These are phyloP conservation scores for Diplolepis rosae DNA, from an alignment of 2,888 invertebrate genomes.

Conservation along the genomic window DNA sequence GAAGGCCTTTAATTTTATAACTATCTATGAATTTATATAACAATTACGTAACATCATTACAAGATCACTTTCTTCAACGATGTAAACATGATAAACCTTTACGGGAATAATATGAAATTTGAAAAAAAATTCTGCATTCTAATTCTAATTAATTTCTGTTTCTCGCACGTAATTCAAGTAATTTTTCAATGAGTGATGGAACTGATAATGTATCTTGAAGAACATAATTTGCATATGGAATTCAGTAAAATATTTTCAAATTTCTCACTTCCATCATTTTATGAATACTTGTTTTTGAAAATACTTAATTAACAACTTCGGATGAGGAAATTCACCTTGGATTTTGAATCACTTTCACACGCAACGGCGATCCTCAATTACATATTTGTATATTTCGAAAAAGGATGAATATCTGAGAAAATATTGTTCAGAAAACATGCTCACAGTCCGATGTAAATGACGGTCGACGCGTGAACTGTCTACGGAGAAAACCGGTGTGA, in stretches of 20 bases:
- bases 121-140: no score
- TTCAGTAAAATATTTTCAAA: no score
- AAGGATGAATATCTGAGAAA: neutral
- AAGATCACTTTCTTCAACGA: neutral
- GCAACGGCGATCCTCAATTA: neutral
- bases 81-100: neutral
- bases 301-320: neutral
- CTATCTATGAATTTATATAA: neutral
- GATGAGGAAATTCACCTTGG: neutral
- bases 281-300: neutral
- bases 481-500: conserved; percentile 48
- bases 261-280: no score
- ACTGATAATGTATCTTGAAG: no score
- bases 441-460: conserved; percentile 37
- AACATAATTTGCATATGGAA: no score
- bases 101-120: no score
- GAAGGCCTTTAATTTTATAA: no score
- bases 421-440: neutral
- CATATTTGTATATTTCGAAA: no score
- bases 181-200: no score
- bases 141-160: no score
- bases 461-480: conserved; percentile 45
- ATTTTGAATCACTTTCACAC: conserved; percentile 3
- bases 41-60: neutral
- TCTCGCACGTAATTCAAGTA: no score